Evolutionary conservation across 2,888 invertebrate genomes (phyloP).

Genomic region (Mellilla xanthometata): DNA sequence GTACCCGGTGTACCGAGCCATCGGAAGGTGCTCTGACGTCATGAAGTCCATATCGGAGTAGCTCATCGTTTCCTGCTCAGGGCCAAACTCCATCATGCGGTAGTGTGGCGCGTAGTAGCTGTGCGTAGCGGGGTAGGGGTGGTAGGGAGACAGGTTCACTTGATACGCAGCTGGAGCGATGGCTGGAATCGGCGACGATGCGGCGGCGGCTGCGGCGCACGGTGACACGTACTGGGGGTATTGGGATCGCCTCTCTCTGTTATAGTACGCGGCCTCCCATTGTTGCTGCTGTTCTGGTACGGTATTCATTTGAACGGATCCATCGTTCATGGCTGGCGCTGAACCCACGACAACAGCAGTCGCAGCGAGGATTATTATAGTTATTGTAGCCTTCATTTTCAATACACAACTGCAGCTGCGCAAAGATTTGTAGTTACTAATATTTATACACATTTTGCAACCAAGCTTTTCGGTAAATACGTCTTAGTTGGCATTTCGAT

Average conservation of each 20-base stretch:
- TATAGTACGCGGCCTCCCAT: conserved; percentile 30
- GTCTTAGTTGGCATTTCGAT: conserved; percentile 47
- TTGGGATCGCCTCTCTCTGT: conserved; percentile 46
- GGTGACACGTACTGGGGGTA: conserved; percentile 46
- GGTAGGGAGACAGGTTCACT: conserved; percentile 31
- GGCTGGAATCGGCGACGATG: conserved; percentile 36
- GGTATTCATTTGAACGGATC: conserved; percentile 24
- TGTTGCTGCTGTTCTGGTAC: conserved; percentile 21
- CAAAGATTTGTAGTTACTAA: conserved; percentile 41
- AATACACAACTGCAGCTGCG: conserved; percentile 43
- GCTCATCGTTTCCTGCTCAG: conserved; percentile 49
- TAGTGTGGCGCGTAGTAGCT: conserved; percentile 49
- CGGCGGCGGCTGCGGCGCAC: conserved; percentile 51
- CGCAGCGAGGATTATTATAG: conserved; percentile 34
- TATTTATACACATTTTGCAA: conserved; percentile 58
- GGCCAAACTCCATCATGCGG: conserved; percentile 40
- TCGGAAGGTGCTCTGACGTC: conserved; percentile 48
- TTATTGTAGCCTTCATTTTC: conserved; percentile 55
- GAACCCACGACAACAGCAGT: conserved; percentile 39
- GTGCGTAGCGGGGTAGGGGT: conserved; percentile 32
- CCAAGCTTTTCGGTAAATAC: conserved; percentile 38
- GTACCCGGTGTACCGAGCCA: conserved; percentile 46
- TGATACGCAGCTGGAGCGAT: conserved; percentile 31
- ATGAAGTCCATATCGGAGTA: conserved; percentile 58
- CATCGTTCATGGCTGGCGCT: conserved; percentile 38